Evolutionary conservation across 1,140 invertebrate species (phyloP), one percentile per base, ranked within the genome.

Genomic region (Tetragonula clypearis): DNA sequence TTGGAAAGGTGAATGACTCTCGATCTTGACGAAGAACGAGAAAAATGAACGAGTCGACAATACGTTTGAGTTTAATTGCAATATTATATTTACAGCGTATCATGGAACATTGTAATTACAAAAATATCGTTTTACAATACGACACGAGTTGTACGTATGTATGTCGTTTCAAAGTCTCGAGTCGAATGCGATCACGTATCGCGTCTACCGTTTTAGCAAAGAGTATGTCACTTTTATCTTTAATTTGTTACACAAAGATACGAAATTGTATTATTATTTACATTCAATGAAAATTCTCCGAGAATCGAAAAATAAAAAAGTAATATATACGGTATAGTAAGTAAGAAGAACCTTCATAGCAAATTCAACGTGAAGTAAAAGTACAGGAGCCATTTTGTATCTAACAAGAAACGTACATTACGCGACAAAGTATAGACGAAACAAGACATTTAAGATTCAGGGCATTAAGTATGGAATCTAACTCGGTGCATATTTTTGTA

Each of bases 51-150:
- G n/a, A 23, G 19, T 11, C 6, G 55, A 65, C 8, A 72, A 72
- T 78, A 9, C 12, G 68, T 79, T 86, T 82, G 71, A 80, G 23
- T 88, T 91, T 91, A 90, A 91, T 91, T 88, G 90, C 82, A 88
- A 84, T 91, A 79, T 55, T 26, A 72, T 84, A 91, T 91, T 91
- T 91, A 91, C 89, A 90, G 87, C 79, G 82, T 91, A 88, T 85
- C 55, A 19, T 88, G 87, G 79, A 88, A 87, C 85, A 85, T 90
- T 60, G 83, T 89, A 90, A 80, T 87, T 90, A 90, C 84, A 90
- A 87, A 87, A 90, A 79, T 86, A 79, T 83, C 56, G 66, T 79
- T 23, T 79, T 84, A 76, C 72, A 53, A 69, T 78, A 79, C 30
- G 65, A 80, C 82, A 21, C 30, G 62, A 53, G 73, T 71, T 26